A percentile compares a stretch with the other conserved stretches of the same genome.
Conservation (phyloP, 2,113 vertebrate genomes). For the Cyprinodon brontotheroides region DNA sequence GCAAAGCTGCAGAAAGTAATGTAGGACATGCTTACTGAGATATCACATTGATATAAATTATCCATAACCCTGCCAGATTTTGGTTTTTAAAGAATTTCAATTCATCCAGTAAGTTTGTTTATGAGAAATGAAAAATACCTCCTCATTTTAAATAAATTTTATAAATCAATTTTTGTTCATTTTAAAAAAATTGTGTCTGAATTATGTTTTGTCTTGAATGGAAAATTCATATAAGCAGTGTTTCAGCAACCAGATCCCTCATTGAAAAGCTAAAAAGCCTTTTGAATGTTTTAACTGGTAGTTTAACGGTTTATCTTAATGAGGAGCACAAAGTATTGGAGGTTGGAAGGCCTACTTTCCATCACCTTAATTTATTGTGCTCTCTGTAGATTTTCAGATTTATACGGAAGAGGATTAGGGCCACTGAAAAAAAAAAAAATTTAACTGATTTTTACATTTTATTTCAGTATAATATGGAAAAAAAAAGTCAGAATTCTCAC, state of each 20-base stretch:
- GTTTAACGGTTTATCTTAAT: not conserved
- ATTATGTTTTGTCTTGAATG: not conserved
- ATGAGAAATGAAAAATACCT: not conserved
- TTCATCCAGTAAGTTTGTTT: not conserved
- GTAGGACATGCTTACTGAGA: conserved; percentile 40
- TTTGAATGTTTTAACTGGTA: not conserved
- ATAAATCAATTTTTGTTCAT: not conserved
- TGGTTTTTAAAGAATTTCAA: not conserved
- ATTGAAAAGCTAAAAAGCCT: not conserved
- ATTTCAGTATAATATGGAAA: no score
- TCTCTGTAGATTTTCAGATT: no score
- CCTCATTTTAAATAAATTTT: not conserved
- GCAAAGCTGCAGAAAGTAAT: conserved; percentile 24
- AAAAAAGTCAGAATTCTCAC: no score
- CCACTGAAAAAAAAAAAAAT: no score
- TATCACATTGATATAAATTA: conserved; percentile 18
- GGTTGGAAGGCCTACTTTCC: not conserved
- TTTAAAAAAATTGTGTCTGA: not conserved
- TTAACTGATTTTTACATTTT: no score
- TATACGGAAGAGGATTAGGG: no score
- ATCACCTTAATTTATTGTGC: not conserved
- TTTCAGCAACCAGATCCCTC: not conserved
- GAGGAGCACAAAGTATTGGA: not conserved
- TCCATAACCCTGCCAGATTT: not conserved
- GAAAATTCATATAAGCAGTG: not conserved